Percentiles rank a stretch among this genome's conserved stretches.
These are phyloP conservation scores for Agrilus cyanescens DNA, from an alignment of 2,888 invertebrate genomes.

Conservation along the genomic window DNA sequence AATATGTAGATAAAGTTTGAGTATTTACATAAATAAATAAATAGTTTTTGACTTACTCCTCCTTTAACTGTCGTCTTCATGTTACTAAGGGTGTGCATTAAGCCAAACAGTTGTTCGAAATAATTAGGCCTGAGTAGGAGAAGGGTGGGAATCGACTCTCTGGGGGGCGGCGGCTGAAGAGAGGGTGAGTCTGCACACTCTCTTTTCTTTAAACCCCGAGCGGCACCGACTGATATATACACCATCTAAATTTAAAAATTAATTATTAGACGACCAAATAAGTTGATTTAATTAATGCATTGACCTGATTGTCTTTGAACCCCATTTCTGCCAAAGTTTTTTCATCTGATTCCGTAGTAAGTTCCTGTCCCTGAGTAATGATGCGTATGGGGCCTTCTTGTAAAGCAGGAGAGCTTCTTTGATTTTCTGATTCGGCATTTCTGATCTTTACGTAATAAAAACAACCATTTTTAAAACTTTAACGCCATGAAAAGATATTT, in stretches of 20 bases:
- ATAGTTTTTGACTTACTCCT: slow-evolving; percentile 39
- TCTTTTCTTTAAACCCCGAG: slow-evolving; percentile 40
- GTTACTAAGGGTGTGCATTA: slow-evolving; percentile 82
- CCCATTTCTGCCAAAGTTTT: slow-evolving; percentile 83
- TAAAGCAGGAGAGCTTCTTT: slow-evolving; percentile 29
- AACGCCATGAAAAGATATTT: too few species aligned
- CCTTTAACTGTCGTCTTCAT: slow-evolving; percentile 69
- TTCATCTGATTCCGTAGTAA: slow-evolving; percentile 86
- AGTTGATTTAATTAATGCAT: not conserved
- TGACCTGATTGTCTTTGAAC: slow-evolving; percentile 83
- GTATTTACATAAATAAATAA: slow-evolving; percentile 18
- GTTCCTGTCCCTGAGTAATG: slow-evolving; percentile 88
- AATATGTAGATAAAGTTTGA: not conserved
- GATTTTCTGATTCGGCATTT: slow-evolving; percentile 21
- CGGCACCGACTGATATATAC: slow-evolving; percentile 80
- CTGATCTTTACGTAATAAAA: slow-evolving; percentile 19
- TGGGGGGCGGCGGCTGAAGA: slow-evolving; percentile 73
- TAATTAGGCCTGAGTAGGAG: slow-evolving; percentile 74
- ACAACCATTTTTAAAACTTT: not conserved
- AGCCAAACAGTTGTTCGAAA: slow-evolving; percentile 80
- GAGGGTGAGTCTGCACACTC: slow-evolving; percentile 76
- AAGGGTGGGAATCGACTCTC: slow-evolving; percentile 75
- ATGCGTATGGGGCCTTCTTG: slow-evolving; percentile 75
- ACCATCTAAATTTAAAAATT: slow-evolving; percentile 49
- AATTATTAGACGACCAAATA: slow-evolving; percentile 1